Evolutionary conservation across 2,888 invertebrate genomes (phyloP).

Genomic region (Deroplatys truncata): DNA sequence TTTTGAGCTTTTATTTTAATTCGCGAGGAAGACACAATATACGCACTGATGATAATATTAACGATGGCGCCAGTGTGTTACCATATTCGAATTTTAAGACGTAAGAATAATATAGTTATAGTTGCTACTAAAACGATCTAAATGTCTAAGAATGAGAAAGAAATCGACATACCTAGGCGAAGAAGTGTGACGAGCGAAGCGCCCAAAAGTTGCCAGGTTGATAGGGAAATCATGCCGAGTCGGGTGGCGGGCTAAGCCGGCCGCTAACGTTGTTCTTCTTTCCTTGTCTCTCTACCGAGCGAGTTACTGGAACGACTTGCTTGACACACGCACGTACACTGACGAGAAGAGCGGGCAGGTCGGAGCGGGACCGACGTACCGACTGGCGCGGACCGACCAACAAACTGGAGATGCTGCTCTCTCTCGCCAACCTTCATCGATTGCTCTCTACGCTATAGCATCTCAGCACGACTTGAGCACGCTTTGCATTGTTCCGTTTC

Average conservation of each 20-base stretch:
- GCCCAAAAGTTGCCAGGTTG: background rate
- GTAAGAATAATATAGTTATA: too few species aligned
- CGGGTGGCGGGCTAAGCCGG: too few species aligned
- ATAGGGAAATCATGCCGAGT: background rate
- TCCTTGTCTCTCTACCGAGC: background rate
- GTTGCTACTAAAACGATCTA: too few species aligned
- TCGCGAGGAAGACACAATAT: too few species aligned
- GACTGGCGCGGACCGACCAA: background rate
- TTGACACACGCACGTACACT: background rate
- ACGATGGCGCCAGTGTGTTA: too few species aligned
- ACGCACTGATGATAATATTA: too few species aligned
- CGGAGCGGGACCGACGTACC: background rate
- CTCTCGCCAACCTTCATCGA: conserved; percentile 24
- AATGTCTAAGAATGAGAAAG: background rate
- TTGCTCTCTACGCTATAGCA: conserved; percentile 16
- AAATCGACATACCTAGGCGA: background rate
- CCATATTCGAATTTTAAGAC: too few species aligned
- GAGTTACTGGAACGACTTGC: background rate
- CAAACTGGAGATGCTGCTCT: background rate
- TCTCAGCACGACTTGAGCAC: conserved; percentile 22
- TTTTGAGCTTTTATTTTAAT: too few species aligned
- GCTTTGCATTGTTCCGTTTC: conserved; percentile 21
- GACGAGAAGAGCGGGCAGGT: background rate
- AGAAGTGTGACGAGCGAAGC: background rate
- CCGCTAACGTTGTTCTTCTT: background rate